Evolutionary conservation across 2,113 vertebrate species (phyloP).

Genomic region (Merops nubicus): DNA sequence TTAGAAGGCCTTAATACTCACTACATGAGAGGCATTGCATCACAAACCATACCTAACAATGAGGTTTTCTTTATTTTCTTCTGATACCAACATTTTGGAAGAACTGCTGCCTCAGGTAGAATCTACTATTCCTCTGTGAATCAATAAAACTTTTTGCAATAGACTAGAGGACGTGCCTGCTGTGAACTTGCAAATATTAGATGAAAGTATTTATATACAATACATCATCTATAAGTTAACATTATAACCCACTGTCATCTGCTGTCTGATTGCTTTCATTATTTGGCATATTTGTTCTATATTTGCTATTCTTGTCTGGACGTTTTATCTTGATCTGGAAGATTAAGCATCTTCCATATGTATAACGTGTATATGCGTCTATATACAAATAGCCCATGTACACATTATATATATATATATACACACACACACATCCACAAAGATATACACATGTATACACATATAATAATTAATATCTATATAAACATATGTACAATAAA

Average conservation of each 20-base stretch:
- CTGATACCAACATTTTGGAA: slow-evolving; percentile 37
- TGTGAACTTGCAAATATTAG: slow-evolving; percentile 57
- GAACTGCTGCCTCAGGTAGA: slow-evolving; percentile 26
- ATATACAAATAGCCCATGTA: not conserved
- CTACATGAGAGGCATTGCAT: not conserved
- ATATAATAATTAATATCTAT: not conserved
- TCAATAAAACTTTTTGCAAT: slow-evolving; percentile 56
- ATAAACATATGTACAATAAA: not conserved
- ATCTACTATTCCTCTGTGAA: slow-evolving; percentile 60
- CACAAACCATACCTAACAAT: slow-evolving; percentile 48
- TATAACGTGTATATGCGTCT: not conserved
- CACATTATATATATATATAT: accelerated
- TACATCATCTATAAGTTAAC: not conserved
- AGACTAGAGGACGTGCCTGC: slow-evolving; percentile 10
- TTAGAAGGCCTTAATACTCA: slow-evolving; percentile 20
- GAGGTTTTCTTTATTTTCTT: slow-evolving; percentile 50
- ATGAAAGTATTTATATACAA: slow-evolving; percentile 15
- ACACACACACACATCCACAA: accelerated
- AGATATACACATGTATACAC: not conserved
- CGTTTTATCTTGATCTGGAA: no score
- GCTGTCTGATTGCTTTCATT: slow-evolving; percentile 9
- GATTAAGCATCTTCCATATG: not conserved
- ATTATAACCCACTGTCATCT: slow-evolving; percentile 4
- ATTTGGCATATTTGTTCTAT: slow-evolving; percentile 13
- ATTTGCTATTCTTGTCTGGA: not conserved